Evolutionary conservation across 2,888 invertebrate genomes (phyloP).

Genomic region (Drosophila barbarae): DNA sequence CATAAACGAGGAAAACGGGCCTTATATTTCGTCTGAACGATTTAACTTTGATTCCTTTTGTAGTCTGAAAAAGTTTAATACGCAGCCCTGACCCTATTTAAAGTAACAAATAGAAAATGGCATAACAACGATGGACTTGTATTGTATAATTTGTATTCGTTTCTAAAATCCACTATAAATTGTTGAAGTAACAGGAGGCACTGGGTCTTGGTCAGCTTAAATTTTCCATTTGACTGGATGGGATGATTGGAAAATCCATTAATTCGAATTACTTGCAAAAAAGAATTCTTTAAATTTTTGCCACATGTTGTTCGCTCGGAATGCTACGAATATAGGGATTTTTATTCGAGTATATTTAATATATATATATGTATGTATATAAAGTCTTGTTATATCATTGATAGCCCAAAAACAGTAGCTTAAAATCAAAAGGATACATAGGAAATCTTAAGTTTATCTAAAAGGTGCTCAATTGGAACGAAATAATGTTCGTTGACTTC

Average conservation of each 20-base stretch:
- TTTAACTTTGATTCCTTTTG: not conserved
- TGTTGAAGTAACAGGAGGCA: not conserved
- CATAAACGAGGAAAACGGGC: not conserved
- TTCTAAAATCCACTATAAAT: not conserved
- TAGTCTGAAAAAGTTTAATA: not conserved
- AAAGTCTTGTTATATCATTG: too few relatives aligned
- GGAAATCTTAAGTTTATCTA: too few relatives aligned
- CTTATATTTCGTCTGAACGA: not conserved
- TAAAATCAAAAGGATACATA: too few relatives aligned
- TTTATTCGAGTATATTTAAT: conserved; percentile 3
- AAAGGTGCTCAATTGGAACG: not conserved
- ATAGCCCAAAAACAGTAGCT: too few relatives aligned
- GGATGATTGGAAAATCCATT: conserved; percentile 52
- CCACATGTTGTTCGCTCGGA: conserved; percentile 26
- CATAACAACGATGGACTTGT: not conserved
- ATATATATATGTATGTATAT: not conserved
- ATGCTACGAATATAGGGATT: conserved; percentile 4
- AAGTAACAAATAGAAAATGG: not conserved
- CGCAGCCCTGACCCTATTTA: not conserved
- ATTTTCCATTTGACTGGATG: conserved; percentile 18
- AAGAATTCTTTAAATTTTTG: conserved; percentile 48
- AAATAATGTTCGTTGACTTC: not conserved
- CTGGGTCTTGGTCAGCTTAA: not conserved
- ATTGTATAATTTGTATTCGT: not conserved
- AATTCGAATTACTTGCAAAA: conserved; percentile 64